These are phyloP conservation scores for Acholoe squamosa DNA, from an alignment of 2,888 invertebrate species.

Conservation along the genomic window DNA sequence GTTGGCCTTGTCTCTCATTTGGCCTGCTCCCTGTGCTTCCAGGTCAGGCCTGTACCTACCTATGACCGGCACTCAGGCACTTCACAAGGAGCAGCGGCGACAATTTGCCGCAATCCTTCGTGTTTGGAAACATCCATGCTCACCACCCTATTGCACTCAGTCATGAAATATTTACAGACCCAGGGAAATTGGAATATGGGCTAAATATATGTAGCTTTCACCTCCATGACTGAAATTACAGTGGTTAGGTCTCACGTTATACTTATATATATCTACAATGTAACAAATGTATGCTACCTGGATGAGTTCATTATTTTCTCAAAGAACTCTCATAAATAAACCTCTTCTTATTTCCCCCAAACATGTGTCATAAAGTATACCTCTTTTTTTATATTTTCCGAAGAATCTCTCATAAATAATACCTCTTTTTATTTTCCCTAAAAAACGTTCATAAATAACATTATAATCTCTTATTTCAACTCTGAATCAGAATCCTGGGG, in stretches of 20 bases:
- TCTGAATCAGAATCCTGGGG: neutral
- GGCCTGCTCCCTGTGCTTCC: neutral
- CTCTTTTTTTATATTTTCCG: too few relatives aligned
- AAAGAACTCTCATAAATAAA: neutral
- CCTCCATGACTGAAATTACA: neutral
- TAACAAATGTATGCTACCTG: neutral
- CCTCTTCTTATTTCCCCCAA: too few relatives aligned
- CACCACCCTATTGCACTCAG: neutral
- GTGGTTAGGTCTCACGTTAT: neutral
- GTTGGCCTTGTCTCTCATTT: slow-evolving; percentile 33
- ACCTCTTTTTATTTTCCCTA: neutral
- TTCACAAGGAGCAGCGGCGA: slow-evolving; percentile 43
- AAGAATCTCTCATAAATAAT: neutral
- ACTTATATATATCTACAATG: neutral
- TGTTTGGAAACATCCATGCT: slow-evolving; percentile 53
- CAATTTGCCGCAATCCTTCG: slow-evolving; percentile 54
- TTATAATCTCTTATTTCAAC: neutral
- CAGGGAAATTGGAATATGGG: slow-evolving; percentile 23
- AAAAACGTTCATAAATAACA: neutral
- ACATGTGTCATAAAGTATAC: too few relatives aligned
- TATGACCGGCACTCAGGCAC: neutral
- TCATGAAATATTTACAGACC: slow-evolving; percentile 46
- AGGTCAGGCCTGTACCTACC: slow-evolving; percentile 23
- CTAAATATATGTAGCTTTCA: neutral
- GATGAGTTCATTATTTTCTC: neutral